Percentiles rank a stretch among this genome's conserved stretches.
These are phyloP conservation scores for Varanus salvator DNA, from an alignment of 2,113 vertebrate genomes.

Conservation along the genomic window DNA sequence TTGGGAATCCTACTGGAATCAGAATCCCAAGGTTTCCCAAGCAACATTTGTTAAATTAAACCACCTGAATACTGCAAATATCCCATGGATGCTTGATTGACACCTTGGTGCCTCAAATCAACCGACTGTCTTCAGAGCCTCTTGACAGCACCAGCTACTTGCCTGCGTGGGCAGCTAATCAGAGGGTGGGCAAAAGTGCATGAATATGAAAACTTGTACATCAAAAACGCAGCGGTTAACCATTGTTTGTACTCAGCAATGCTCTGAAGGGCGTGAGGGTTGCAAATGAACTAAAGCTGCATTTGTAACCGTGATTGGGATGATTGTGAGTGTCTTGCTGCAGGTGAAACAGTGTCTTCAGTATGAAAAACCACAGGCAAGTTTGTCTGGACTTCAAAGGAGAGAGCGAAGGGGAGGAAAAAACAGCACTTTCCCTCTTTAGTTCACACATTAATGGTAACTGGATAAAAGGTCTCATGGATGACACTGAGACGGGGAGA, in stretches of 20 bases:
- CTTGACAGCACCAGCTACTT: not conserved
- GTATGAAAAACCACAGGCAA: not conserved
- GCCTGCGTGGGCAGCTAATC: not conserved
- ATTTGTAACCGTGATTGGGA: not conserved
- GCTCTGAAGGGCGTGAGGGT: conserved; percentile 19
- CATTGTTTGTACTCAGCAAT: not conserved
- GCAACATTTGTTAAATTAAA: not conserved
- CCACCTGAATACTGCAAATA: not conserved
- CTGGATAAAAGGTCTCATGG: not conserved
- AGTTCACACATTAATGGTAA: not conserved
- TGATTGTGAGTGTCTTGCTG: not conserved
- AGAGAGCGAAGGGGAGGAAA: not conserved
- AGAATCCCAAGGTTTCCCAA: not conserved
- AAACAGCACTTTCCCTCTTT: not conserved
- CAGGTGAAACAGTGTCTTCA: not conserved
- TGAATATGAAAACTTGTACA: not conserved
- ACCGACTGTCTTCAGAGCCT: not conserved
- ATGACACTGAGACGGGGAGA: not conserved
- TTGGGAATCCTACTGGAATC: not conserved
- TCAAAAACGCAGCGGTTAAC: not conserved
- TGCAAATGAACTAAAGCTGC: not conserved
- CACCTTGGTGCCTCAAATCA: not conserved
- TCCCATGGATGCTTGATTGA: not conserved
- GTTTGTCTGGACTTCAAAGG: not conserved
- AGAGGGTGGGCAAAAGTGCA: conserved; percentile 3